Percentiles rank a stretch among this genome's conserved stretches.
phyloP scores from a whole-genome alignment of 2,113 vertebrate species.

The Gambusia holbrooki region DNA sequence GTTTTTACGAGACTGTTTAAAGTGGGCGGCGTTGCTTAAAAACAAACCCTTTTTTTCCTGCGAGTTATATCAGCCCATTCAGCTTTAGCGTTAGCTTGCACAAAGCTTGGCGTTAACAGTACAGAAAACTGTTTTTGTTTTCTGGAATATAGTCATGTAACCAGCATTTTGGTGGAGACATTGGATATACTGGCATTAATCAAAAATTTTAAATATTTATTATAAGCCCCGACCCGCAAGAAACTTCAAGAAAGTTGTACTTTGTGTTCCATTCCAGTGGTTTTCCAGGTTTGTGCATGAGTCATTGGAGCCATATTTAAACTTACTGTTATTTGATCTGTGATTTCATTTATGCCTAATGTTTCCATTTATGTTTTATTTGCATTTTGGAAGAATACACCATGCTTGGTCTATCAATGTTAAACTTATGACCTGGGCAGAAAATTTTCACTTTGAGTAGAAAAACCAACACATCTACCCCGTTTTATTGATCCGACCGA shows the following conservation, averaged over 20 bases:
- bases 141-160: neutral
- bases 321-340: neutral
- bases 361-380: no score
- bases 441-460: neutral
- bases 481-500: no score
- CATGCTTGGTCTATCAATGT: no score
- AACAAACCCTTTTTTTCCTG: neutral
- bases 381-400: no score
- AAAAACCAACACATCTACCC: no score
- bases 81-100: constrained; percentile 30
- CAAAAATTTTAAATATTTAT: neutral
- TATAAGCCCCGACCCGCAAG: neutral
- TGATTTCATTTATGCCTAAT: no score
- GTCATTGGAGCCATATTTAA: neutral
- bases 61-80: no score
- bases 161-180: neutral
- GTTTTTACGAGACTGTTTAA: neutral
- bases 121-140: neutral
- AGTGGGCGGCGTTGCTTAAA: neutral
- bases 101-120: neutral
- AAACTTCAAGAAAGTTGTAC: neutral
- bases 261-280: neutral
- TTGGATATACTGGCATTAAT: no score
- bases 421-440: no score
- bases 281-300: neutral